Evolutionary conservation across 2,888 invertebrate genomes (phyloP).

Genomic region (Cataglyphis cursor): DNA sequence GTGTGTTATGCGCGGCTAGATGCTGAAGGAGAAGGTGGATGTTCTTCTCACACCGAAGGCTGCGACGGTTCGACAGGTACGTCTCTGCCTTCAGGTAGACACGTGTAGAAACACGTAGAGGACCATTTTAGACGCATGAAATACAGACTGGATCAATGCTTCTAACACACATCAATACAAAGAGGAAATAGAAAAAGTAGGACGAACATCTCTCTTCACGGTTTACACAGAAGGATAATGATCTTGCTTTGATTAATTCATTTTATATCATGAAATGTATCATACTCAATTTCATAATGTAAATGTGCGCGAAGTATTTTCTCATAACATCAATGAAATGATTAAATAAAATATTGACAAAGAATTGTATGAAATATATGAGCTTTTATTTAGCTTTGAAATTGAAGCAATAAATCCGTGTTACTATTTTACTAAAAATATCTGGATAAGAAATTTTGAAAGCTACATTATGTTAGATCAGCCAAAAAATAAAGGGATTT

Average conservation of each 20-base stretch:
- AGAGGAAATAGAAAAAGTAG: slow-evolving; percentile 24
- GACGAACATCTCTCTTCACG: slow-evolving; percentile 28
- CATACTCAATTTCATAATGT: neutral
- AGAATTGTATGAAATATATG: neutral
- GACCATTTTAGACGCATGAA: slow-evolving; percentile 81
- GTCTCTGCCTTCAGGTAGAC: slow-evolving; percentile 86
- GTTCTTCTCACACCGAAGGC: slow-evolving; percentile 97
- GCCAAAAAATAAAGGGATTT: too few relatives aligned
- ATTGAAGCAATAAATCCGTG: neutral
- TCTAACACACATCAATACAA: slow-evolving; percentile 69
- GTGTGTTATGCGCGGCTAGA: slow-evolving; percentile 90
- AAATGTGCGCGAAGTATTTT: slow-evolving; percentile 8
- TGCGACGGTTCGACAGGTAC: slow-evolving; percentile 97
- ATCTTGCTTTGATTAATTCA: slow-evolving; percentile 15
- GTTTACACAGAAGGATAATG: neutral
- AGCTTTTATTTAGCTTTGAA: neutral
- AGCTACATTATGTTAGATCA: neutral
- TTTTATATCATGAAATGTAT: slow-evolving; percentile 15
- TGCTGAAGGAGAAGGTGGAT: slow-evolving; percentile 93
- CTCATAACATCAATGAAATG: neutral
- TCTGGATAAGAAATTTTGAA: slow-evolving; percentile 8
- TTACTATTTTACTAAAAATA: neutral
- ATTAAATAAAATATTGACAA: neutral
- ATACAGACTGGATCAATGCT: slow-evolving; percentile 75
- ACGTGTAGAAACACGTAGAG: slow-evolving; percentile 80